Conservation (phyloP, 2,797 vertebrate species). For the Macropodus opercularis region DNA sequence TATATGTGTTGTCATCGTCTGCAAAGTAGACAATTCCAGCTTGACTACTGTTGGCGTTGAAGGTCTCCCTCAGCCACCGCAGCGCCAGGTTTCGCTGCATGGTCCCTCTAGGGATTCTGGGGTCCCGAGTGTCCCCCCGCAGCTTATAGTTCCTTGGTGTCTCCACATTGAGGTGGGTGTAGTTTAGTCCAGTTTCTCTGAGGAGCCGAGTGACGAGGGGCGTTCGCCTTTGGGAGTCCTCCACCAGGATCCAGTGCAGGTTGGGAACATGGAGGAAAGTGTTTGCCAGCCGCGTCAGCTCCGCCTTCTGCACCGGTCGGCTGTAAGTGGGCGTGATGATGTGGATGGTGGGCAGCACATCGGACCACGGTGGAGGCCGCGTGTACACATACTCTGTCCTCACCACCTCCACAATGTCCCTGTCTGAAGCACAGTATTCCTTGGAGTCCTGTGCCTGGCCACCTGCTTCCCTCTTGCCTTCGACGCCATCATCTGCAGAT, state of each 20-base stretch:
- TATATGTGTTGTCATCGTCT: conserved; percentile 97
- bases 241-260: conserved; percentile 98
- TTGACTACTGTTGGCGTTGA: conserved; percentile 90
- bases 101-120: conserved; percentile 94
- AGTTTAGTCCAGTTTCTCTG: conserved; percentile 94
- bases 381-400: conserved; percentile 98
- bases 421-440: conserved; percentile 95
- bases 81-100: conserved; percentile 98
- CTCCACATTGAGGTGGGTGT: conserved; percentile 98
- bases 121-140: conserved; percentile 91
- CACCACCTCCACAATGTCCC: conserved; percentile 98
- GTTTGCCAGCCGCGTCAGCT: conserved; percentile 94
- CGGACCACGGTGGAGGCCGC: conserved; percentile 94
- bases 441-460: conserved; percentile 89
- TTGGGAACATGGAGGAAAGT: conserved; percentile 95
- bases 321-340: conserved; percentile 97
- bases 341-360: conserved; percentile 95
- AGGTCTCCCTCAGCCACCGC: conserved; percentile 95
- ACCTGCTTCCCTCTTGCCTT: conserved; percentile 84
- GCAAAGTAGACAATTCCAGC: conserved; percentile 94
- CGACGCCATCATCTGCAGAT: conserved; percentile 90
- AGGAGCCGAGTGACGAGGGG: conserved; percentile 90
- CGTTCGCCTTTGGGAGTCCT: conserved; percentile 92
- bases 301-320: conserved; percentile 95
- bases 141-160: conserved; percentile 97